Evolutionary conservation across 2,888 invertebrate species (phyloP), one percentile per base, ranked within the genome.

Genomic region (Aphrophora alni): DNA sequence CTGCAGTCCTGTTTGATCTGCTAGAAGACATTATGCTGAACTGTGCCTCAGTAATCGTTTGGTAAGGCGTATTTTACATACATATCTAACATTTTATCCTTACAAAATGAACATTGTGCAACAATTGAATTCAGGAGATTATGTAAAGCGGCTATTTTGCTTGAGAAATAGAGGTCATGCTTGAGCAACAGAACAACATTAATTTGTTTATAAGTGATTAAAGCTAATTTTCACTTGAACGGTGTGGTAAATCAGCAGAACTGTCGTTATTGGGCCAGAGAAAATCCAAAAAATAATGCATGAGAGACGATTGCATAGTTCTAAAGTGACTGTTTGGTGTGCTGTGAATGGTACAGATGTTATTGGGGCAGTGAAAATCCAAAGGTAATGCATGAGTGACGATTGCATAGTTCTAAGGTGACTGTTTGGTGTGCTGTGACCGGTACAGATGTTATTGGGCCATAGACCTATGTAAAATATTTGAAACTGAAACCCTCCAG

Each of bases 261-360:
- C 70, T 69, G 70, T 69, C 14, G 24, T 69, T 69, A 69, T 21
- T 69, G 70, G 24, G 24, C 70, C 70, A 69, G 14, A 14, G 14
- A 69, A 69, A 69, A 69, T 21, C 70, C 70, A 21, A 69, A n/a
- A n/a, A n/a, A n/a, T n/a, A n/a, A n/a, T n/a, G n/a, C n/a, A 69
- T 21, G 33, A 33, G 33, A 33, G 68, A 24, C 24, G 14, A 7
- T 5, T 24, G n/a, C n/a, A n/a, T n/a, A n/a, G n/a, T n/a, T n/a
- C n/a, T n/a, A n/a, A n/a, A n/a, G n/a, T n/a, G n/a, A n/a, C n/a
- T n/a, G n/a, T n/a, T n/a, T n/a, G n/a, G n/a, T n/a, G n/a, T n/a
- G n/a, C n/a, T n/a, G 68, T 68, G 68, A 68, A 4, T 10, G 33
- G 33, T 33, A 33, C 33, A 33, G 33, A 10, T 33, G 33, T 33